Evolutionary conservation across 2,797 vertebrate genomes (phyloP).

Genomic region (Argya squamiceps): DNA sequence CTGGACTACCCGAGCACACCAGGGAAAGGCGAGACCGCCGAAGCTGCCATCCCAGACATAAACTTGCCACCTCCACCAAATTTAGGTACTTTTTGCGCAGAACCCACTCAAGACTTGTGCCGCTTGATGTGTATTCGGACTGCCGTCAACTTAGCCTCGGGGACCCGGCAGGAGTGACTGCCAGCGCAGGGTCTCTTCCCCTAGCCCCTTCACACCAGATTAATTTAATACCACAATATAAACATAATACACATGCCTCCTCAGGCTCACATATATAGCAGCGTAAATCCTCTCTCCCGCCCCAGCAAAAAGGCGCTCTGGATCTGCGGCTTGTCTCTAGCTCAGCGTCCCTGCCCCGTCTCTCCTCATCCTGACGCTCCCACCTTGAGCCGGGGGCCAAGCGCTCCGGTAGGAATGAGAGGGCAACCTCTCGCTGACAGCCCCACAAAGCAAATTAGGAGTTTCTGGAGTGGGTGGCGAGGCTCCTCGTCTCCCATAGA

Average conservation of each 20-base stretch:
- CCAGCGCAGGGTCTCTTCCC: background rate
- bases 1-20: background rate
- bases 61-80: background rate
- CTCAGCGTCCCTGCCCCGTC: too few species aligned
- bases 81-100: background rate
- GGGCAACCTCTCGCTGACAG: background rate
- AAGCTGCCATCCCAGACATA: background rate
- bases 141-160: background rate
- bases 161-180: background rate
- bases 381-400: background rate
- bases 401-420: background rate
- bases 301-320: background rate
- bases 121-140: rapidly evolving
- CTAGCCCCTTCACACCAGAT: background rate
- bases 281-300: background rate
- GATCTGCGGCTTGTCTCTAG: background rate
- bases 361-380: background rate
- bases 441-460: background rate
- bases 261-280: rapidly evolving
- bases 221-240: background rate
- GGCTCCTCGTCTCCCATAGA: background rate
- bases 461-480: background rate
- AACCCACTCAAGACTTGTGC: background rate
- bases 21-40: background rate
- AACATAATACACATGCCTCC: too few species aligned